These are phyloP conservation scores for Penaeus vannamei DNA, from an alignment of 1,140 invertebrate genomes.

Conservation along the genomic window DNA sequence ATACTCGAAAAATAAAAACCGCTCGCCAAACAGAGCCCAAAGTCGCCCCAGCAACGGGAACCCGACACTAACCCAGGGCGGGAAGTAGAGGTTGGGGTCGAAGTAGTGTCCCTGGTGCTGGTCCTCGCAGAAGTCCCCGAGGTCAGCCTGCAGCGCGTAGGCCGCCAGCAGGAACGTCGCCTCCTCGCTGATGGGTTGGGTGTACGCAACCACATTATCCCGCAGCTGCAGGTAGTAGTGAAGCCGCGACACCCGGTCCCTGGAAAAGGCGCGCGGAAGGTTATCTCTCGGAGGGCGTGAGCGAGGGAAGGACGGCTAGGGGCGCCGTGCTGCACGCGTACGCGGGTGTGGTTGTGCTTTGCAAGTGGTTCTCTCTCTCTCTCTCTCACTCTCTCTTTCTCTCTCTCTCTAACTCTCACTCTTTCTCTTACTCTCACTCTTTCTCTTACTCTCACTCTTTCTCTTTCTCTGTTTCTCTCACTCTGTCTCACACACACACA, in stretches of 20 bases:
- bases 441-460: not conserved
- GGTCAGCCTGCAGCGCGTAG: conserved; percentile 90
- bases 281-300: not conserved
- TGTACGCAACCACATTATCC: conserved; percentile 82
- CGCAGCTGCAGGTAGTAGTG: conserved; percentile 95
- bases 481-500: not conserved
- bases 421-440: conserved; percentile 4
- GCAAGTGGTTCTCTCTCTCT: no score
- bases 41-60: not conserved
- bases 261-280: conserved; percentile 69
- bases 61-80: conserved; percentile 76
- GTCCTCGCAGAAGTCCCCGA: conserved; percentile 79
- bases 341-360: no score
- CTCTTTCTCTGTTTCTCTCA: not conserved
- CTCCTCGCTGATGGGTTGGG: conserved; percentile 76
- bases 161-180: conserved; percentile 86
- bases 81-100: conserved; percentile 82
- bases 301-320: not conserved
- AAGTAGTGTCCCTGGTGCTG: conserved; percentile 75
- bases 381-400: no score
- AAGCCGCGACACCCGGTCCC: conserved; percentile 89
- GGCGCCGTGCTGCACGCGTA: no score
- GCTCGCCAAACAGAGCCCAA: no score
- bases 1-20: no score
- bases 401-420: no score